These are phyloP conservation scores for Antechinus stuartii DNA, from an alignment of 2,113 vertebrate species.

Conservation along the genomic window DNA sequence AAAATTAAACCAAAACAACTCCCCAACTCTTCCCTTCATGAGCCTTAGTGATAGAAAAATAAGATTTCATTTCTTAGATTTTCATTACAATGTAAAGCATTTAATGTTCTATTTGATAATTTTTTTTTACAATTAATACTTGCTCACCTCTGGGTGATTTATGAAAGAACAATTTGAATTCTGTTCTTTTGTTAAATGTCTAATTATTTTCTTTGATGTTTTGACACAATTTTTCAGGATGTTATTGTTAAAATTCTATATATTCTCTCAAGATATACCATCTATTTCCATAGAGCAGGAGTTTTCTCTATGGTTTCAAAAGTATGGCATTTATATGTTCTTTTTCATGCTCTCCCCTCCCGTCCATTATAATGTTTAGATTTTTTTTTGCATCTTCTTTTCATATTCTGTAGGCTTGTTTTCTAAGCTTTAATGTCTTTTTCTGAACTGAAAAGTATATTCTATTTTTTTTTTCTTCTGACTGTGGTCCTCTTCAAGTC, in stretches of 20 bases:
- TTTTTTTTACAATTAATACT: not conserved
- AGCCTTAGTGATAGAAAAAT: not conserved
- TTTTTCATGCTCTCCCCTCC: not conserved
- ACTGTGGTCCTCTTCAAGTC: too few relatives aligned
- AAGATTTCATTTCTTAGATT: not conserved
- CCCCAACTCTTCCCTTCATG: not conserved
- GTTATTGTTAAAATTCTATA: not conserved
- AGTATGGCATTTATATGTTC: not conserved
- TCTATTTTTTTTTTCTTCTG: not conserved
- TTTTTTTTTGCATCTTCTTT: not conserved
- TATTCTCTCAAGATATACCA: not conserved
- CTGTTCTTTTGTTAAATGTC: not conserved
- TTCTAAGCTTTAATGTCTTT: not conserved
- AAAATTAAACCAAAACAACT: not conserved
- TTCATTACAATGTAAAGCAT: not conserved
- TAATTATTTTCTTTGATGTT: not conserved
- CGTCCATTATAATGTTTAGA: not conserved
- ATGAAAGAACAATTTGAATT: not conserved
- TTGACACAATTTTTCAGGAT: not conserved
- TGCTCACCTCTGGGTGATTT: not conserved
- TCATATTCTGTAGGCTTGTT: not conserved
- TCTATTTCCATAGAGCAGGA: not conserved
- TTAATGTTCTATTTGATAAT: not conserved
- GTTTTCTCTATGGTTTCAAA: not conserved
- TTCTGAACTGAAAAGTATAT: not conserved